Evolutionary conservation across 2,113 vertebrate species (phyloP).

Genomic region (Peromyscus leucopus): DNA sequence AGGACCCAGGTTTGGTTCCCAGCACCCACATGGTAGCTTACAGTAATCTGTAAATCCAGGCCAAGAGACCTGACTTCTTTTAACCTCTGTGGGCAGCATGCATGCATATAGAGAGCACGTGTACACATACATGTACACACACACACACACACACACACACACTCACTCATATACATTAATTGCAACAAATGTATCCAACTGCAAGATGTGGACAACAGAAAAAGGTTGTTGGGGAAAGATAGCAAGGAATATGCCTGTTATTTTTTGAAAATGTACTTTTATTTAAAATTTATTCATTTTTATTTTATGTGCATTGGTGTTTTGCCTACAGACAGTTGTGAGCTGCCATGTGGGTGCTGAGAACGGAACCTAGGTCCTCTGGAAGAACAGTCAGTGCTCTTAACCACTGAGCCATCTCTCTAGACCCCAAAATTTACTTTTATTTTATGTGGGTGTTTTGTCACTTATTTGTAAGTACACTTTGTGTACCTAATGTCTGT

Average conservation of each 20-base stretch:
- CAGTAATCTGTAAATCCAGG: not conserved
- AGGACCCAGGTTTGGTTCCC: not conserved
- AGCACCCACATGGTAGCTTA: not conserved
- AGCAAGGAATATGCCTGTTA: not conserved
- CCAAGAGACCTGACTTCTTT: not conserved
- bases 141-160: no score
- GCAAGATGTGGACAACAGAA: not conserved
- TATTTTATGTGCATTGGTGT: no score
- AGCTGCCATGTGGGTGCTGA: no score
- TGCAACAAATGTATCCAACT: not conserved
- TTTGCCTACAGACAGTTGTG: no score
- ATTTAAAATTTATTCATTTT: not conserved
- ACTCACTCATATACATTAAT: not conserved
- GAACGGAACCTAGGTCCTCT: no score
- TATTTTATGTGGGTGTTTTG: not conserved
- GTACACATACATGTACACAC: no score
- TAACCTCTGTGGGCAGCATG: not conserved
- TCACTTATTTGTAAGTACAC: not conserved
- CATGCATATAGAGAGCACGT: no score
- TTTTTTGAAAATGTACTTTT: not conserved
- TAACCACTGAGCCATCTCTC: no score
- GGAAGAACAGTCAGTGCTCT: no score
- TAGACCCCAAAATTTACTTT: not conserved
- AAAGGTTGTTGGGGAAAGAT: not conserved
- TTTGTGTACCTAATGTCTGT: not conserved